A percentile compares a stretch with the other conserved stretches of the same genome.
phyloP scores from a whole-genome alignment of 2,113 vertebrate genomes.

The Ctenodactylus gundi region DNA sequence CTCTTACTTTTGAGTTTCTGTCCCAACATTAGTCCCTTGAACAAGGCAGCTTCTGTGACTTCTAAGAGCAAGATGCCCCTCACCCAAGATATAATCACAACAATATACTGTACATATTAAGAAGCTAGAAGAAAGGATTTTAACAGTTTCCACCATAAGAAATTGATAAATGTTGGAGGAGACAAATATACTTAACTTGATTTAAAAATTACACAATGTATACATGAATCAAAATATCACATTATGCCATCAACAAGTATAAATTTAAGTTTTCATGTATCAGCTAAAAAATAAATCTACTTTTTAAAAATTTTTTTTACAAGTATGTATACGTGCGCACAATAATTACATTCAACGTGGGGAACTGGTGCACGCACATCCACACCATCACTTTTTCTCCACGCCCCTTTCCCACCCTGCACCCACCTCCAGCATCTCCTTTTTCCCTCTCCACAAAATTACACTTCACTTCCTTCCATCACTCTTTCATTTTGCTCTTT shows the following conservation, averaged over 20 bases:
- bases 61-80: not conserved
- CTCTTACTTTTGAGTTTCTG: not conserved
- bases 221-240: not conserved
- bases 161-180: not conserved
- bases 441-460: too few species aligned
- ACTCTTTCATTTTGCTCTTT: too few species aligned
- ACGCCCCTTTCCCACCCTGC: too few species aligned
- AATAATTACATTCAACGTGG: too few species aligned
- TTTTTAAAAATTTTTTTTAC: too few species aligned
- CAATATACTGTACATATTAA: not conserved
- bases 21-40: not conserved
- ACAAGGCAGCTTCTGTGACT: not conserved
- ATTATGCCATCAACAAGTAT: not conserved
- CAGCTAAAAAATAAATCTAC: not conserved
- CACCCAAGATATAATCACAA: not conserved
- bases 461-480: too few species aligned
- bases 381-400: too few species aligned
- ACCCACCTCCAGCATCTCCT: too few species aligned
- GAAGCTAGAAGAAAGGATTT: not conserved
- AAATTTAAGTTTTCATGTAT: not conserved
- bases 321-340: too few species aligned
- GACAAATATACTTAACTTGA: not conserved
- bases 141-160: not conserved
- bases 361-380: too few species aligned
- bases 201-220: not conserved